Conservation (phyloP, 2,888 invertebrate genomes). For the Anthrax anthrax region DNA sequence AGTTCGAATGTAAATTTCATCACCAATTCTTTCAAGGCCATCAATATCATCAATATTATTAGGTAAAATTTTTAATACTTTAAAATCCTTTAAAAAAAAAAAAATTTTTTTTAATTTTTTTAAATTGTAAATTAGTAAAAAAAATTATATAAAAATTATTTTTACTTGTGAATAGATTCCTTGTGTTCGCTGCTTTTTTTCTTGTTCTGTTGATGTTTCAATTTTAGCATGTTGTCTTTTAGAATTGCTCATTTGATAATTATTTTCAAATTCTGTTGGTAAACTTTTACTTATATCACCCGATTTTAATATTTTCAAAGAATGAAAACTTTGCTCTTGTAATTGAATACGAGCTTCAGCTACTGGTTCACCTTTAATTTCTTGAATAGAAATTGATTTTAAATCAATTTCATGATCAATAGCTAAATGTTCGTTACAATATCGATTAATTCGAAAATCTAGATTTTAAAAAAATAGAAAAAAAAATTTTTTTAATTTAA, state of each 20-base stretch:
- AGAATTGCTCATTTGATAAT: not conserved
- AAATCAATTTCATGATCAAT: conserved; percentile 31
- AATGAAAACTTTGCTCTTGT: conserved; percentile 16
- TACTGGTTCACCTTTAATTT: conserved; percentile 14
- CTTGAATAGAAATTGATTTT: conserved; percentile 15
- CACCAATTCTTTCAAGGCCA: conserved; percentile 17
- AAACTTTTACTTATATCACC: conserved; percentile 6
- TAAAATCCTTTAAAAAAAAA: not conserved
- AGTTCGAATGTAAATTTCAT: conserved; percentile 19
- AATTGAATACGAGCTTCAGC: conserved; percentile 17
- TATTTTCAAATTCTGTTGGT: not conserved
- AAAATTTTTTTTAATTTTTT: not conserved
- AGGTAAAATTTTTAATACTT: conserved; percentile 18
- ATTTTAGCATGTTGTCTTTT: conserved; percentile 8
- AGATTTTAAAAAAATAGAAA: conserved; percentile 19
- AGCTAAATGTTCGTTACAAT: conserved; percentile 40
- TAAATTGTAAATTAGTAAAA: not conserved
- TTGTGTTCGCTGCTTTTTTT: conserved; percentile 9
- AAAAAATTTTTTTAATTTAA: no score
- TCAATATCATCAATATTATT: conserved; percentile 17
- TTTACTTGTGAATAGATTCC: conserved; percentile 20
- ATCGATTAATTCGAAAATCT: conserved; percentile 41
- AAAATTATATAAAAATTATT: not conserved
- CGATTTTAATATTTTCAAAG: conserved; percentile 19
- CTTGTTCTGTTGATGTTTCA: conserved; percentile 6